phyloP scores from a whole-genome alignment of 2,797 vertebrate genomes.

The Botia kubotai region DNA sequence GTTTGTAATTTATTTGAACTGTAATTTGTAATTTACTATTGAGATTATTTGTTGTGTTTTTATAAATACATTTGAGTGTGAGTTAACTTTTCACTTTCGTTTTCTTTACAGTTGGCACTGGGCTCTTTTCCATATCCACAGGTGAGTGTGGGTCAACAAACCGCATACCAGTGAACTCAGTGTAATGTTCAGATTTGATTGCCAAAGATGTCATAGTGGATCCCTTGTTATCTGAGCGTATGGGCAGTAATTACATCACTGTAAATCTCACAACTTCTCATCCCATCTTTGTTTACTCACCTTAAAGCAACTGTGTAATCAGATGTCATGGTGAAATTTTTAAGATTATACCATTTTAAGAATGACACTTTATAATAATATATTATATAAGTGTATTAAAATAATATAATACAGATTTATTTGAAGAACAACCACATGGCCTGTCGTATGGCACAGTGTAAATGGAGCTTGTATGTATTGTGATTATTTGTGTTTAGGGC shows the following conservation, averaged over 20 bases:
- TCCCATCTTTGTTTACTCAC: conserved; percentile 17
- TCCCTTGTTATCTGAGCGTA: background rate
- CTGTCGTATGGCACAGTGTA: background rate
- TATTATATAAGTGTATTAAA: too few species aligned
- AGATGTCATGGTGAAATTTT: conserved; percentile 73
- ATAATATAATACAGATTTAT: conserved; percentile 70
- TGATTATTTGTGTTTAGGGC: background rate
- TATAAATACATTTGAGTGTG: too few species aligned
- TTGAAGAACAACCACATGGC: conserved; percentile 28
- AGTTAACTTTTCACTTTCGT: background rate
- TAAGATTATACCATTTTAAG: conserved; percentile 69
- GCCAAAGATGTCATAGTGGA: background rate
- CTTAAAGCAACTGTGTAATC: conserved; percentile 72
- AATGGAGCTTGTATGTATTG: background rate
- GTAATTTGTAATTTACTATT: too few species aligned
- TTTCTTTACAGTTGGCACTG: conserved; percentile 88
- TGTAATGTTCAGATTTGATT: conserved; percentile 4
- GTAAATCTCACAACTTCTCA: conserved; percentile 16
- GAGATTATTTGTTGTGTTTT: too few species aligned
- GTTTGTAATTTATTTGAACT: too few species aligned
- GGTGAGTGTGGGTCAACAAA: conserved; percentile 84
- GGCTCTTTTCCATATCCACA: conserved; percentile 99
- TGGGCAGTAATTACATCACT: conserved; percentile 37
- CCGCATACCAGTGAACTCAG: background rate
- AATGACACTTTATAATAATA: too few species aligned